Base-by-base conservation (phyloP, 1,140 invertebrate species). In the Megalonaias nervosa region DNA sequence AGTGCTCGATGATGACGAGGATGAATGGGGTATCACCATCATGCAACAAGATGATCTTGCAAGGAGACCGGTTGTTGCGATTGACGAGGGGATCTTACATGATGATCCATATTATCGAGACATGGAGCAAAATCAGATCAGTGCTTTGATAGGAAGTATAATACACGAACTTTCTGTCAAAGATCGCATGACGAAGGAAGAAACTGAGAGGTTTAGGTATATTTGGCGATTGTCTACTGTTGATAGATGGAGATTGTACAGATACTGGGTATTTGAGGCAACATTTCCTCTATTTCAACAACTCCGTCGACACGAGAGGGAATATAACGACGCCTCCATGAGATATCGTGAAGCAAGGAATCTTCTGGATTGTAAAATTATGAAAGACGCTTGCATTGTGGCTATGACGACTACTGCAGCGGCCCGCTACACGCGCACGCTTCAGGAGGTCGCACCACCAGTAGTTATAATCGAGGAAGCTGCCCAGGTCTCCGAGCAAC, bases 331-430 rank as follows among this genome's bases (percentile, higher is more conserved):
- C 9, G 67, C 72, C 4, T 70, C 71, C 19, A 67, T 64, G 59
- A 67, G 70, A 19, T 60, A 74, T 57, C 48, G 72, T 31, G 85
- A 86, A 66, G 57, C 81, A 1, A 55, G 66, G 19, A 26, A 57
- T 17, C 13, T 79, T 38, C 71, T 72, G 31, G 86, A 89, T 66
- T 60, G 79, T 6, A 38, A 73, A 19, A 77, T 89, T 16, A 82
- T 89, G 80, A 71, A 78, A 55, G 69, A 84, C 16, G 90, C 83
- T 2, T 58, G 60, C 5, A 73, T 88, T 23, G 79, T 88, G 61
- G 87, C 82, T 23, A 86, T 88, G 87, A 88, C 87, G 58, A 88
- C 87, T 9, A 88, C 87, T n/a, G 86, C 84, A 17, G 86, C 87
- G 15, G 83, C 85, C 14, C 75, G 73, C 17, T 77, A 81, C 26